phyloP scores from a whole-genome alignment of 1,140 invertebrate species.

The Planococcus citri region DNA sequence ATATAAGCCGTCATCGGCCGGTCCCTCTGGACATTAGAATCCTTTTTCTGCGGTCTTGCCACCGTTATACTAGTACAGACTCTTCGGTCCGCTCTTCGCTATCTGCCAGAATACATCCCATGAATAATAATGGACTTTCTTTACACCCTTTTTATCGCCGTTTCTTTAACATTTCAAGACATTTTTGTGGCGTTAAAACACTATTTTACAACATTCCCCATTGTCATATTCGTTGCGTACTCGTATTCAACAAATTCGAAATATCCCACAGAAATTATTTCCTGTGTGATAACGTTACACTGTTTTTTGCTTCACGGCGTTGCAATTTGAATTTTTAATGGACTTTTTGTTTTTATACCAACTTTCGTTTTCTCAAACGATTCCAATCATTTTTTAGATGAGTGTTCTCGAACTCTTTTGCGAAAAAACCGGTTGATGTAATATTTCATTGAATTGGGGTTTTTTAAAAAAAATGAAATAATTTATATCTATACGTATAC shows the following conservation, averaged over 20 bases:
- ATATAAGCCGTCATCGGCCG: constrained; percentile 17
- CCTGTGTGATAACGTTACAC: too few relatives aligned
- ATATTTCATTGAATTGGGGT: too few relatives aligned
- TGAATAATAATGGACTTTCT: constrained; percentile 16
- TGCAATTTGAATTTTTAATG: too few relatives aligned
- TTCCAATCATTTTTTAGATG: too few relatives aligned
- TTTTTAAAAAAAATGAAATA: too few relatives aligned
- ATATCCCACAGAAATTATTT: background rate
- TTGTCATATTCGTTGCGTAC: background rate
- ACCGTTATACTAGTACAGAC: background rate
- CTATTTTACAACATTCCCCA: background rate
- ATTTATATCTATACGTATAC: too few relatives aligned
- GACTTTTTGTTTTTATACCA: too few relatives aligned
- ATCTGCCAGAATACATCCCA: constrained; percentile 8
- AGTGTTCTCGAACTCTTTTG: too few relatives aligned
- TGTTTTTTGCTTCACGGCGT: too few relatives aligned
- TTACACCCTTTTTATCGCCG: constrained; percentile 13
- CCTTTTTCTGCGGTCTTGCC: constrained; percentile 3
- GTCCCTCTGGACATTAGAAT: constrained; percentile 16
- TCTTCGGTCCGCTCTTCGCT: background rate
- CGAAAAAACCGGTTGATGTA: too few relatives aligned
- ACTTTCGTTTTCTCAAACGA: too few relatives aligned
- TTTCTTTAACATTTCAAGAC: constrained; percentile 10
- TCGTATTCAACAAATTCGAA: constrained; percentile 1
- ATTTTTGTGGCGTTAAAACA: constrained; percentile 13